Conservation (phyloP, 2,797 vertebrate species). For the Sebastes trivittatus region DNA sequence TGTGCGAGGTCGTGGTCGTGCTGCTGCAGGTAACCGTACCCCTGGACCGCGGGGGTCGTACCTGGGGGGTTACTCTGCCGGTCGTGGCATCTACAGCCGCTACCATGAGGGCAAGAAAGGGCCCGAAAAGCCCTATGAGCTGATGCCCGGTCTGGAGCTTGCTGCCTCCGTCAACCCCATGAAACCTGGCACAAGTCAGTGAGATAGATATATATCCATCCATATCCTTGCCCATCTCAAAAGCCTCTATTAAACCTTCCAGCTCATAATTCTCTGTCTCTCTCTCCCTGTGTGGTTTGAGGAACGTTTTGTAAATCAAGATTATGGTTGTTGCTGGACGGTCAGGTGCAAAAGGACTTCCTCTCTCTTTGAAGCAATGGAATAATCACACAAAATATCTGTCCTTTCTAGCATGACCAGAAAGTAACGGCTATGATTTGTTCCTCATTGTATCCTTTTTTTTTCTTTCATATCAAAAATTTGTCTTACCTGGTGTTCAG, state of each 20-base stretch:
- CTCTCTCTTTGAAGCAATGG: not conserved
- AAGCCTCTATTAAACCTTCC: conserved; percentile 60
- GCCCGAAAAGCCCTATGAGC: conserved; percentile 94
- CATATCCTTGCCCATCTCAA: conserved; percentile 61
- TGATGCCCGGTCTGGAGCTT: conserved; percentile 95
- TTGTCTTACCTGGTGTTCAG: conserved; percentile 34
- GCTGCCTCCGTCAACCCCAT: conserved; percentile 91
- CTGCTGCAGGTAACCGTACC: conserved; percentile 92
- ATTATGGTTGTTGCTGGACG: conserved; percentile 57
- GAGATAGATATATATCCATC: conserved; percentile 70
- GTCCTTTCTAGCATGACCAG: conserved; percentile 64
- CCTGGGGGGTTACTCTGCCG: conserved; percentile 98
- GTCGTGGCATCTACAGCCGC: conserved; percentile 99
- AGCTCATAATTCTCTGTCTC: conserved; percentile 26
- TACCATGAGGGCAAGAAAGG: conserved; percentile 96
- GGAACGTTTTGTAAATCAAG: conserved; percentile 33
- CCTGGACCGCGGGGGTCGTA: conserved; percentile 96
- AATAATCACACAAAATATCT: not conserved
- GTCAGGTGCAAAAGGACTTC: conserved; percentile 53
- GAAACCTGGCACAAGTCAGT: conserved; percentile 98
- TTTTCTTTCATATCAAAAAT: conserved; percentile 21
- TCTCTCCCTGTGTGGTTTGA: conserved; percentile 41
- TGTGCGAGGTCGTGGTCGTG: conserved; percentile 96
- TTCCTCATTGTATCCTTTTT: conserved; percentile 34
- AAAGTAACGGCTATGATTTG: conserved; percentile 52